phyloP scores from a whole-genome alignment of 2,888 invertebrate genomes.

The Papilio gigon region DNA sequence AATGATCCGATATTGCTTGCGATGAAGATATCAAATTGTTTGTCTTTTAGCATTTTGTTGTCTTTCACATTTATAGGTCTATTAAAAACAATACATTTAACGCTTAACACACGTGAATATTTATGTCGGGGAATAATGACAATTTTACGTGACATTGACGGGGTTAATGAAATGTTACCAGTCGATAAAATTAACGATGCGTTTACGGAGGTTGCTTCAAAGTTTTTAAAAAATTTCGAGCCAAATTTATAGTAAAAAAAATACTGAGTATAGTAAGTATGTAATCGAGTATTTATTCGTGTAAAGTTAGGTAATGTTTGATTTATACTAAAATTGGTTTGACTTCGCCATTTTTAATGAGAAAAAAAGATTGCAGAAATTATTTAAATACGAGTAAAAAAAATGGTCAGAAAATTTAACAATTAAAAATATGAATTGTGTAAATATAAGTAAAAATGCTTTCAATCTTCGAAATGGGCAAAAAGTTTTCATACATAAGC shows the following conservation, averaged over 20 bases:
- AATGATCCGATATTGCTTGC: slow-evolving; percentile 81
- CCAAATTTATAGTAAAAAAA: no score
- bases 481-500: slow-evolving; percentile 16
- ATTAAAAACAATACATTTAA: slow-evolving; percentile 15
- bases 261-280: no score
- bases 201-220: no score
- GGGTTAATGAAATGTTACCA: background rate
- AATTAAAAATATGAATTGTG: background rate
- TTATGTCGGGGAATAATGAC: slow-evolving; percentile 16
- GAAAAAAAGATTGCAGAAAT: no score
- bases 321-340: no score
- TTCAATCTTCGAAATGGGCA: slow-evolving; percentile 44
- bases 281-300: no score
- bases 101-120: slow-evolving; percentile 43
- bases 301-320: no score
- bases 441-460: background rate
- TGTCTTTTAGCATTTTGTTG: slow-evolving; percentile 59
- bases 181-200: background rate
- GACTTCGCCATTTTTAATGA: no score
- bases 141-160: background rate
- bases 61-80: slow-evolving; percentile 6
- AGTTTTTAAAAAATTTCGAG: no score
- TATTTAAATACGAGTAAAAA: no score
- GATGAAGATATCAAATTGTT: slow-evolving; percentile 78
- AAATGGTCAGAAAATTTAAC: background rate